Evolutionary conservation across 2,888 invertebrate genomes (phyloP), one percentile per base, ranked within the genome.

Genomic region (Beris morrisii): DNA sequence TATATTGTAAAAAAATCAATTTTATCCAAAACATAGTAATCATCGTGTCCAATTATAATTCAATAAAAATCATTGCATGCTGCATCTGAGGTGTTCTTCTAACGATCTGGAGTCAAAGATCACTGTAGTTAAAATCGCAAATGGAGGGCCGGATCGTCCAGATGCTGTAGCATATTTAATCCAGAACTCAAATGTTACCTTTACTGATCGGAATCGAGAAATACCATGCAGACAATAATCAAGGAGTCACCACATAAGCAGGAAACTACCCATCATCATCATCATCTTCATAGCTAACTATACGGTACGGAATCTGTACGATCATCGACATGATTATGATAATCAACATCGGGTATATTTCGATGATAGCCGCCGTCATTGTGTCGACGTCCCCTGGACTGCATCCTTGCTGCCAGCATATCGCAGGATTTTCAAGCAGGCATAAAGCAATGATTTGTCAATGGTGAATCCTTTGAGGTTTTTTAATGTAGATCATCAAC

Each of bases 1-100:
- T 22, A 38, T 9, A 38, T 3, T 38, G 50, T 50, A 61, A 50
- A 38, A 61, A 52, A 61, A 30, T 61, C 61, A 61, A 50, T 61
- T 61, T 61, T 50, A 6, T 52, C 31, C 43, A 52, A 61, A 61
- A 52, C 38, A 61, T 61, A 61, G 61, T 61, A 50, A 61, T 61
- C 61, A 50, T 52, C 61, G 38, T 50, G 50, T 59, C 52, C 61
- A 61, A 61, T 61, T 61, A 61, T 61, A 52, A 50, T 52, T 52
- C 61, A 61, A 61, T 61, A 61, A 61, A 61, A 50, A 61, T 50
- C 38, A 52, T 43, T 12, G 46, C n/a, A 15, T 46, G 4, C 5
- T 46, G 3, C 46, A 46, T 12, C 46, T 38, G 38, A 38, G 38
- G 38, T 38, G 38, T 38, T 38, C 38, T 38, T 38, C 38, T 38